phyloP scores from a whole-genome alignment of 2,797 vertebrate species.

The Trematomus bernacchii region DNA sequence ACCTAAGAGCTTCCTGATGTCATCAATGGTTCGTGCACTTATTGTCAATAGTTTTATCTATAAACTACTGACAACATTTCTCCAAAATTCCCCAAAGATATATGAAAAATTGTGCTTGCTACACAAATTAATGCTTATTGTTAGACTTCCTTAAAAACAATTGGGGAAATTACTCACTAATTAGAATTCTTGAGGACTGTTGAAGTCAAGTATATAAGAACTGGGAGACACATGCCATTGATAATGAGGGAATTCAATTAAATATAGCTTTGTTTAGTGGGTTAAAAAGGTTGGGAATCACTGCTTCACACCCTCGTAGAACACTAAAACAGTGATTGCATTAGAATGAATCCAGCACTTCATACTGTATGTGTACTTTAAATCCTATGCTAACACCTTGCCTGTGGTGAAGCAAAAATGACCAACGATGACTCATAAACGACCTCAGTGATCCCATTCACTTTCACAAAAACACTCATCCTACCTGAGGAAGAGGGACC shows the following conservation, averaged over 20 bases:
- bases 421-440: neutral
- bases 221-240: too few species aligned
- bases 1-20: too few species aligned
- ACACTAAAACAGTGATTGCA: neutral
- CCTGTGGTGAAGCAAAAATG: neutral
- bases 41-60: too few species aligned
- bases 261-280: neutral
- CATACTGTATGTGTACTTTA: neutral
- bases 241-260: neutral
- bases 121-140: too few species aligned
- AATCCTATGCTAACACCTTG: neutral
- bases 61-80: too few species aligned
- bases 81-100: too few species aligned
- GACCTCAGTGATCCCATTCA: neutral
- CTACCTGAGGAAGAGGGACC: slow-evolving; percentile 95
- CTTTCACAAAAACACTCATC: neutral
- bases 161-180: too few species aligned
- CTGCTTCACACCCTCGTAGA: neutral
- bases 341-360: neutral
- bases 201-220: too few species aligned
- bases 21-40: too few species aligned
- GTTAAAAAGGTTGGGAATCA: neutral
- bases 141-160: too few species aligned
- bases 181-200: too few species aligned
- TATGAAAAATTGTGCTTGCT: too few species aligned